Conservation (phyloP, 2,113 vertebrate species). For the Ctenodactylus gundi region DNA sequence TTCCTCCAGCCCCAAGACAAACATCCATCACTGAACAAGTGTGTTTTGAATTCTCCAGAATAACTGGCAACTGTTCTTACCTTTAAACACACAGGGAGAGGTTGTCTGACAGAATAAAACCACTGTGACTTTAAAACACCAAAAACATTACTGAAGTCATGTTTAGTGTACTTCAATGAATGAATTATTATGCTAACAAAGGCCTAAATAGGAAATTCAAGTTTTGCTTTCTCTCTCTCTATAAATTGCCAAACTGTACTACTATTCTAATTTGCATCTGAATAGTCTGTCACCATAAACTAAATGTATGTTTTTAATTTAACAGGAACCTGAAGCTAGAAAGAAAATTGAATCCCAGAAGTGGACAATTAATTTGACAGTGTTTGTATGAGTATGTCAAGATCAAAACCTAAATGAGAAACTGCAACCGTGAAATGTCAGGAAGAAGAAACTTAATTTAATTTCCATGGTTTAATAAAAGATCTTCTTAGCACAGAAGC, state of each 20-base stretch:
- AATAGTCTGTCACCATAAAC: constrained; percentile 58
- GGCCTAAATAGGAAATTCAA: constrained; percentile 30
- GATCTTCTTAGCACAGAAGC: constrained; percentile 20
- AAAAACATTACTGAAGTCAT: background rate
- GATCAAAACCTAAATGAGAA: constrained; percentile 60
- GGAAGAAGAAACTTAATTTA: constrained; percentile 59
- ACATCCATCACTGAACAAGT: background rate
- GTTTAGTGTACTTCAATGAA: constrained; percentile 28
- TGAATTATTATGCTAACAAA: constrained; percentile 39
- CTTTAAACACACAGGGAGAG: background rate
- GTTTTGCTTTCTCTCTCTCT: constrained; percentile 9
- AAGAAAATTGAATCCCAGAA: constrained; percentile 59
- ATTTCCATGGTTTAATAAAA: constrained; percentile 51
- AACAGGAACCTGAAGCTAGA: constrained; percentile 58
- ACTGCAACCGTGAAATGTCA: constrained; percentile 44
- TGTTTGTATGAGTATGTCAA: constrained; percentile 51
- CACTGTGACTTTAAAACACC: constrained; percentile 38
- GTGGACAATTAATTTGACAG: constrained; percentile 60
- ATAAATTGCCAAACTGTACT: constrained; percentile 50
- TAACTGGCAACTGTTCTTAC: background rate
- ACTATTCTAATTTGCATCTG: constrained; percentile 33
- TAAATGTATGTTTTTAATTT: constrained; percentile 23
- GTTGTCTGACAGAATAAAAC: constrained; percentile 42
- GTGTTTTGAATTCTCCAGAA: background rate
- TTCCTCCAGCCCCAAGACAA: too few relatives aligned